Percentiles rank a stretch among this genome's conserved stretches.
Conservation (phyloP, 2,797 vertebrate genomes). For the Sebastes trivittatus region DNA sequence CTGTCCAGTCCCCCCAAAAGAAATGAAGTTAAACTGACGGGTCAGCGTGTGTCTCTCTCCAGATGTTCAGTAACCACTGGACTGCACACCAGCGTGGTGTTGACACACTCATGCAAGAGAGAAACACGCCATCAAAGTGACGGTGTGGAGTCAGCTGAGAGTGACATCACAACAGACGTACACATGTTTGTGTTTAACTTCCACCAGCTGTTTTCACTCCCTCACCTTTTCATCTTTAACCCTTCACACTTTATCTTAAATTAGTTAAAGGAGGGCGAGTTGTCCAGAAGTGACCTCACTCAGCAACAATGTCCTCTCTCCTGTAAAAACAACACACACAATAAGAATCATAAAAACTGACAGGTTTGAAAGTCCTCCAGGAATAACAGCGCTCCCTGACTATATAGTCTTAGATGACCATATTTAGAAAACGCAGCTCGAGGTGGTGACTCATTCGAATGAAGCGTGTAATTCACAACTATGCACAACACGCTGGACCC, state of each 20-base stretch:
- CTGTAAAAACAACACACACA: neutral
- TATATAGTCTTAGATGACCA: conserved; percentile 22
- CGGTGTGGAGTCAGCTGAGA: conserved; percentile 44
- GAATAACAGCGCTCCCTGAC: neutral
- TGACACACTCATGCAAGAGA: neutral
- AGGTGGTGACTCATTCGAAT: conserved; percentile 6
- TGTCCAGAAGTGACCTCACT: conserved; percentile 33
- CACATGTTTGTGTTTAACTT: neutral
- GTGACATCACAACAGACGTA: conserved; percentile 32
- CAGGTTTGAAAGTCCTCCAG: conserved; percentile 25
- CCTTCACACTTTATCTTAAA: neutral
- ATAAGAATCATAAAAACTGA: conserved; percentile 7
- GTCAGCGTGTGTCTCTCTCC: too few relatives aligned
- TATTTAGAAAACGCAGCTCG: conserved; percentile 39
- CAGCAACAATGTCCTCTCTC: conserved; percentile 25
- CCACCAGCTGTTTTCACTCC: neutral
- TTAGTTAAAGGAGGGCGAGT: neutral
- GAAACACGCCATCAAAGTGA: conserved; percentile 5
- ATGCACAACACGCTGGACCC: neutral
- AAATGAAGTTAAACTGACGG: too few relatives aligned
- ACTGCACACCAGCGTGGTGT: too few relatives aligned
- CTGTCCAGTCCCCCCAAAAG: too few relatives aligned
- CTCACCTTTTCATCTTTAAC: neutral
- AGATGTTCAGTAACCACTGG: too few relatives aligned
- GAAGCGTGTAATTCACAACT: conserved; percentile 12